Percentiles rank a stretch among this genome's conserved stretches.
These are phyloP conservation scores for Lampropteryx suffumata DNA, from an alignment of 2,888 invertebrate genomes.

Conservation along the genomic window DNA sequence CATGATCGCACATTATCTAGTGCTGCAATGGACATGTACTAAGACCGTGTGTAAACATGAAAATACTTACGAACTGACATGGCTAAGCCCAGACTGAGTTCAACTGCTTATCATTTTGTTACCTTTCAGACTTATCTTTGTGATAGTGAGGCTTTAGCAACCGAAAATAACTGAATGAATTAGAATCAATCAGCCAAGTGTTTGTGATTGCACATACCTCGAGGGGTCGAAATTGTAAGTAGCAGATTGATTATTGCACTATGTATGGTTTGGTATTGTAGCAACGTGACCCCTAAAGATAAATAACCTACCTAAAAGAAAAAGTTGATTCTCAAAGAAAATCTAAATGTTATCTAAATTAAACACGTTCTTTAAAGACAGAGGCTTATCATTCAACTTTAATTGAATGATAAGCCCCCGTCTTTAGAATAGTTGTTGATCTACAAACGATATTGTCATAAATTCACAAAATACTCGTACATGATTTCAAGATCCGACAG, in stretches of 20 bases:
- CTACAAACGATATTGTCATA: constrained; percentile 7
- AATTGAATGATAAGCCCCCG: neutral
- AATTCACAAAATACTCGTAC: neutral
- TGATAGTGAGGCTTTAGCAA: neutral
- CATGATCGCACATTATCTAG: constrained; percentile 23
- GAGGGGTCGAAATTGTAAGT: too few relatives aligned
- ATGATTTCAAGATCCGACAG: neutral
- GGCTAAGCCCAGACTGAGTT: neutral
- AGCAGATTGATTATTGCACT: too few relatives aligned
- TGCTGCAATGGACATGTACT: constrained; percentile 21
- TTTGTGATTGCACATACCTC: too few relatives aligned
- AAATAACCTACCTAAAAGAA: neutral
- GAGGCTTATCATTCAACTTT: constrained; percentile 17
- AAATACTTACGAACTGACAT: neutral
- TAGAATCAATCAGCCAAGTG: too few relatives aligned
- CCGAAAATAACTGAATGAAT: neutral
- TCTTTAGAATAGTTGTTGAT: constrained; percentile 9
- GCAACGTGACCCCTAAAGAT: too few relatives aligned
- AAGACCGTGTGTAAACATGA: constrained; percentile 22
- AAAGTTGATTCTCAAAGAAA: constrained; percentile 1
- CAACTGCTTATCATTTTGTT: neutral
- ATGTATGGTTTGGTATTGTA: too few relatives aligned
- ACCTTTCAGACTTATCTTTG: neutral
- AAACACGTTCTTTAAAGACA: constrained; percentile 11
- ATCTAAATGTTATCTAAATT: constrained; percentile 11